Conservation (phyloP, 1,140 invertebrate species). For the Drosophila bocqueti region DNA sequence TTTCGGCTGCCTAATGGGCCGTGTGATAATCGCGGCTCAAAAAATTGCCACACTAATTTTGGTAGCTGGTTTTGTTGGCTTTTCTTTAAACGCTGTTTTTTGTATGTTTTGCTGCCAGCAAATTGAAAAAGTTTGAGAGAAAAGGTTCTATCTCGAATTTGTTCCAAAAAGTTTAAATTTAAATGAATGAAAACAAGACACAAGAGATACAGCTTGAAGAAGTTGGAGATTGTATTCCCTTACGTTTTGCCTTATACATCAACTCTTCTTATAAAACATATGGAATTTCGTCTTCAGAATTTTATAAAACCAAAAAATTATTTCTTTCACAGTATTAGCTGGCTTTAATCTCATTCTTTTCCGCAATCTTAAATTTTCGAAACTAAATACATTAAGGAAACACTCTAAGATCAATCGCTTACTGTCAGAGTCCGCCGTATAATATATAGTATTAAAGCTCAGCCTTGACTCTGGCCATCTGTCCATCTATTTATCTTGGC, state of each 20-base stretch:
- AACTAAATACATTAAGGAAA: constrained; percentile 1
- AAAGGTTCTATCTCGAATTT: neutral
- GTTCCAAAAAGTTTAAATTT: neutral
- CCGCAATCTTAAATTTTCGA: neutral
- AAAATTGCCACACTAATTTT: neutral
- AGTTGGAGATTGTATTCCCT: neutral
- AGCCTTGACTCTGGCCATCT: constrained; percentile 7
- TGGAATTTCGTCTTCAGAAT: neutral
- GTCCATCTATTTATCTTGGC: constrained; percentile 4
- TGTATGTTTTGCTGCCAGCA: neutral
- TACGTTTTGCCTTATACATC: neutral
- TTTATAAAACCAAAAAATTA: neutral
- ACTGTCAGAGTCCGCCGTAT: neutral
- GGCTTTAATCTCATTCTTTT: neutral
- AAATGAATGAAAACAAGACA: too few species aligned
- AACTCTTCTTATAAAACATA: neutral
- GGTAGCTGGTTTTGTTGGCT: neutral
- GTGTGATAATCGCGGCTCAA: constrained; percentile 3
- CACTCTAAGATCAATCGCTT: neutral
- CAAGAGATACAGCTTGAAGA: neutral
- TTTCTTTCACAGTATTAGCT: neutral
- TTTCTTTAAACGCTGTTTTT: neutral
- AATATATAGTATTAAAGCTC: neutral
- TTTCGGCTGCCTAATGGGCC: constrained; percentile 6
- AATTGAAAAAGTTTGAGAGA: neutral